Evolutionary conservation across 2,113 vertebrate species (phyloP), one percentile per base, ranked within the genome.

Genomic region (Scophthalmus maximus): DNA sequence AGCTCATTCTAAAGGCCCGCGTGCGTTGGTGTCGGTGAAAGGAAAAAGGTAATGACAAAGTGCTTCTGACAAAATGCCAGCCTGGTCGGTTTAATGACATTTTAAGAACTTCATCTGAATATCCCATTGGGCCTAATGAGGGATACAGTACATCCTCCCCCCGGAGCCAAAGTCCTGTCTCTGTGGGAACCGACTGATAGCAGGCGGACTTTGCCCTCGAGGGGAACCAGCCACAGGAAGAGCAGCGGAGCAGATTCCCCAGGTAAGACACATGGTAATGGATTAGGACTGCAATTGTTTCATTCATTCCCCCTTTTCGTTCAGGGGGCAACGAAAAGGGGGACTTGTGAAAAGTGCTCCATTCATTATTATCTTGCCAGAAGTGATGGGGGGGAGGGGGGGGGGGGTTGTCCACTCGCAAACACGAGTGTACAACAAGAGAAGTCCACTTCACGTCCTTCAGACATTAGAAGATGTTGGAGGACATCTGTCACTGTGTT

Each of bases 151-250:
- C 36, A 69, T 34, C 69, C 74, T 67, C 3, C 44, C 72, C 74
- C 68, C 3, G 25, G 32, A 88, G 79, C 74, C 60, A 79, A 89
- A 87, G 87, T 88, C 76, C 85, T 32, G 79, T 85, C 73, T 78
- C 85, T 74, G 75, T 86, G 80, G 76, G 74, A 81, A 88, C 66
- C 23, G 3, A 27, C 78, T 83, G 89, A 91, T 89, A 88, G 81
- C 74, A 87, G 76, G 69, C 89, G 83, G 89, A 90, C 89, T 92
- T 91, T 91, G 90, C 81, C 87, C 88, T 55, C 30, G 27, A 77
- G 70, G 46, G 65, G 55, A 70, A 81, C 25, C 23, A 29, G 69
- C 10, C 22, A 4, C 46, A 49, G 88, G 79, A 87, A 87, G 79
- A 70, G 75, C 42, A 30, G 79, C 44, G 6, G 5, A 30, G 51